Percentiles rank a stretch among this genome's conserved stretches.
phyloP scores from a whole-genome alignment of 2,797 vertebrate species.

The Poecilia gillii region DNA sequence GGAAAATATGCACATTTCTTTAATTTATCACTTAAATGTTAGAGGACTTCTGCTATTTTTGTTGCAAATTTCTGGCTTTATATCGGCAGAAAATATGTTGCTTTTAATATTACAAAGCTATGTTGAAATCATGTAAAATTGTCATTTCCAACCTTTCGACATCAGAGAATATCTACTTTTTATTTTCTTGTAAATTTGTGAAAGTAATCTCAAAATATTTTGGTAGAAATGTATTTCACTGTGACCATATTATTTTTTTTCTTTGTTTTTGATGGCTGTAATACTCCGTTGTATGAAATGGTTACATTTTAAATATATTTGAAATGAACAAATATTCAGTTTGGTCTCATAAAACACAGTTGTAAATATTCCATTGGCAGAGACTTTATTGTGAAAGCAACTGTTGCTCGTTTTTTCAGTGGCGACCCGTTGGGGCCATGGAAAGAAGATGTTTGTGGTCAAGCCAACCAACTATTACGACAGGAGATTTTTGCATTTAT shows the following conservation, averaged over 20 bases:
- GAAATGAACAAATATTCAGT: neutral
- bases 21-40: neutral
- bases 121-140: neutral
- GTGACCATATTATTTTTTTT: neutral
- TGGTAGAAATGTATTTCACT: neutral
- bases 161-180: neutral
- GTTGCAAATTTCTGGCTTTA: neutral
- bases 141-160: neutral
- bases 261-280: neutral
- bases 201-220: neutral
- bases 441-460: constrained; percentile 90
- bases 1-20: neutral
- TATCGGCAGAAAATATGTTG: neutral
- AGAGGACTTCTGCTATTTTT: neutral
- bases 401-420: constrained; percentile 76
- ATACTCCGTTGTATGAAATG: neutral
- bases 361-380: neutral
- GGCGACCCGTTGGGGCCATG: constrained; percentile 87
- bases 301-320: neutral
- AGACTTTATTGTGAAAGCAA: neutral
- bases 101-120: neutral
- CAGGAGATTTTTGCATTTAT: constrained; percentile 84
- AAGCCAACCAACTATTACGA: constrained; percentile 88
- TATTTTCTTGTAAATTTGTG: neutral
- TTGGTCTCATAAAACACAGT: neutral